These are phyloP conservation scores for Drosophila anomalipes DNA, from an alignment of 2,888 invertebrate genomes.

Conservation along the genomic window DNA sequence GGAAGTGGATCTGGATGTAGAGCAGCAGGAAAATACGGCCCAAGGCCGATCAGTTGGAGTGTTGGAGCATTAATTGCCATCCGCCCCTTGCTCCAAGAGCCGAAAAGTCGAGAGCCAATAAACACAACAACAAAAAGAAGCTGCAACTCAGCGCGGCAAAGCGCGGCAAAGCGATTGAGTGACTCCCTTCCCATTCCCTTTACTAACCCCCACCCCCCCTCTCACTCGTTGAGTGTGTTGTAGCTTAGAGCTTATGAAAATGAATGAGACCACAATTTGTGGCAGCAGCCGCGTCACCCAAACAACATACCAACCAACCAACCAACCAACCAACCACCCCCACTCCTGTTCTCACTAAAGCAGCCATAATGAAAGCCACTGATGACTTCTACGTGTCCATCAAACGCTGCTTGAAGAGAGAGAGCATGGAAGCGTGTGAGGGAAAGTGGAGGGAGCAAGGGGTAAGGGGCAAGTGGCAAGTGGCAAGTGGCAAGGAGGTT, in stretches of 20 bases:
- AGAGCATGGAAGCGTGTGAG: neutral
- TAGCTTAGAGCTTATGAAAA: slow-evolving; percentile 57
- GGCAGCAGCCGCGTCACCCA: slow-evolving; percentile 7
- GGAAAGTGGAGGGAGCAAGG: too few relatives aligned
- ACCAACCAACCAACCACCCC: neutral
- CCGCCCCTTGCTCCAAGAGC: slow-evolving; percentile 4
- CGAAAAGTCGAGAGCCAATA: neutral
- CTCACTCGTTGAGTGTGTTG: neutral
- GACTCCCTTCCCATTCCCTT: neutral
- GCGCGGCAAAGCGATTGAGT: slow-evolving; percentile 17
- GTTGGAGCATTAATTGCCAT: slow-evolving; percentile 59
- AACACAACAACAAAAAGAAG: neutral
- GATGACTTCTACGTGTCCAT: slow-evolving; percentile 67
- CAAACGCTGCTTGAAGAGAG: slow-evolving; percentile 20
- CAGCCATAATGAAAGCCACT: slow-evolving; percentile 57
- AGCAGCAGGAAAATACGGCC: slow-evolving; percentile 66
- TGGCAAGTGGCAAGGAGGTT: neutral
- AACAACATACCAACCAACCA: neutral
- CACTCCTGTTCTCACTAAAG: neutral
- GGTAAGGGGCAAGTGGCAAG: neutral
- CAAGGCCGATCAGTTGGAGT: slow-evolving; percentile 70
- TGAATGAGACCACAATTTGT: slow-evolving; percentile 59
- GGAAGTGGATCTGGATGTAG: slow-evolving; percentile 40
- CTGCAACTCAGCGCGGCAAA: slow-evolving; percentile 15
- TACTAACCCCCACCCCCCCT: neutral